phyloP scores from a whole-genome alignment of 2,888 invertebrate species.

The Bruchidius siliquastri region DNA sequence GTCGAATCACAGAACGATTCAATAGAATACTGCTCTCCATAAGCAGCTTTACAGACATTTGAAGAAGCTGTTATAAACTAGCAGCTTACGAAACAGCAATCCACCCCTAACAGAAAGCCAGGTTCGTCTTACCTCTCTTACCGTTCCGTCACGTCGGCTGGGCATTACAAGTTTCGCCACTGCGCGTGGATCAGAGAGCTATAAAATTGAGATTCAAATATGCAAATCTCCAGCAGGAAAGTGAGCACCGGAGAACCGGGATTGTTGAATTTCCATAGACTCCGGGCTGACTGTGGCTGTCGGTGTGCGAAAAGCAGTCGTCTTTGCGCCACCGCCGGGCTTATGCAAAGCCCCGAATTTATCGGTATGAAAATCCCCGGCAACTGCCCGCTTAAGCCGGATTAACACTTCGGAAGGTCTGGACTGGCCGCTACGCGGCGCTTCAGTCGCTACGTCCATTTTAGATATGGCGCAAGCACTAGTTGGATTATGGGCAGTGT shows the following conservation, averaged over 20 bases:
- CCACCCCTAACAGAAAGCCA: too few relatives aligned
- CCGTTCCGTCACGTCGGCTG: background rate
- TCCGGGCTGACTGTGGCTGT: background rate
- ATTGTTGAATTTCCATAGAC: constrained; percentile 1
- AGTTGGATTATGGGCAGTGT: too few relatives aligned
- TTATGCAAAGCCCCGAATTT: constrained; percentile 1
- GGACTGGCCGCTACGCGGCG: background rate
- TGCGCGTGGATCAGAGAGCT: background rate
- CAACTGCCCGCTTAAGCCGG: background rate
- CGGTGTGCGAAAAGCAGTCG: background rate
- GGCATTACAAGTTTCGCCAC: background rate
- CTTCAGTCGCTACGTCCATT: background rate
- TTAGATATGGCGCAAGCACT: too few relatives aligned
- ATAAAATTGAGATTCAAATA: constrained; percentile 3
- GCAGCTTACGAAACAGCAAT: too few relatives aligned
- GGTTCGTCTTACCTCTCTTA: background rate
- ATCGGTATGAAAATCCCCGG: background rate
- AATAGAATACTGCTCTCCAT: too few relatives aligned
- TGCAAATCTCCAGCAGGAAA: constrained; percentile 2
- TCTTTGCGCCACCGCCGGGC: background rate
- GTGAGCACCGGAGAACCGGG: background rate
- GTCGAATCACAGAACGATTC: too few relatives aligned
- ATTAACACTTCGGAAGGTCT: background rate
- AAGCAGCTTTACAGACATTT: too few relatives aligned
- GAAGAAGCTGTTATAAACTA: too few relatives aligned